phyloP scores from a whole-genome alignment of 2,113 vertebrate species.

The Lophius piscatorius region DNA sequence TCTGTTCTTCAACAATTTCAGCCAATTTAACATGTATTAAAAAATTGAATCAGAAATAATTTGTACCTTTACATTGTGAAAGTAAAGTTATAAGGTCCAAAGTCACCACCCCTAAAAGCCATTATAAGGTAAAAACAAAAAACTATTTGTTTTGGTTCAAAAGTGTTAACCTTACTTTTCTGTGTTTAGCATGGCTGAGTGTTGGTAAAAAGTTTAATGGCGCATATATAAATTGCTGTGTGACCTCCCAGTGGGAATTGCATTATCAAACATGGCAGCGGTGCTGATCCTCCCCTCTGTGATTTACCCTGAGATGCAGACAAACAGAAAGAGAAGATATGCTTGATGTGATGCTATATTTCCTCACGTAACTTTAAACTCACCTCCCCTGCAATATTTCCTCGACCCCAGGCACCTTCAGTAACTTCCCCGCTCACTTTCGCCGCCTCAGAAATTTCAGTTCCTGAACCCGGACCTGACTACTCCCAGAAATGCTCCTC shows the following conservation, averaged over 20 bases:
- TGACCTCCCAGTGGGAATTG: conserved; percentile 2
- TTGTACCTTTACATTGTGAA: too few species aligned
- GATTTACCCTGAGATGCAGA: conserved; percentile 40
- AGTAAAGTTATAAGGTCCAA: too few species aligned
- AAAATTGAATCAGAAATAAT: too few species aligned
- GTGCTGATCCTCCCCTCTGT: neutral
- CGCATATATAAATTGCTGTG: too few species aligned
- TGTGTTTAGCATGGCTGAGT: too few species aligned
- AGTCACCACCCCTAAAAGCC: too few species aligned
- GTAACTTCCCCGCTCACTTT: conserved; percentile 18
- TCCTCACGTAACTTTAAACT: conserved; percentile 32
- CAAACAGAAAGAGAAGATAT: conserved; percentile 19
- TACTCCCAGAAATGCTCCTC: conserved; percentile 33
- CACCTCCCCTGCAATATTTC: conserved; percentile 7
- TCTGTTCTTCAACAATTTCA: too few species aligned
- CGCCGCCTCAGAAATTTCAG: conserved; percentile 34
- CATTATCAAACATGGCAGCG: conserved; percentile 18
- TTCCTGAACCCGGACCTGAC: conserved; percentile 40
- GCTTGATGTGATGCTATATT: neutral
- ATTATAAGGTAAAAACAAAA: too few species aligned
- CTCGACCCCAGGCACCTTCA: conserved; percentile 38
- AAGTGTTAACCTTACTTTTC: too few species aligned
- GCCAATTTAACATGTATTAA: too few species aligned
- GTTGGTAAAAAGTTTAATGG: too few species aligned
- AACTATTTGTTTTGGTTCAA: too few species aligned